A percentile compares a stretch with the other conserved stretches of the same genome.
phyloP scores from a whole-genome alignment of 2,888 invertebrate species.

The Dermolepida albohirtum region DNA sequence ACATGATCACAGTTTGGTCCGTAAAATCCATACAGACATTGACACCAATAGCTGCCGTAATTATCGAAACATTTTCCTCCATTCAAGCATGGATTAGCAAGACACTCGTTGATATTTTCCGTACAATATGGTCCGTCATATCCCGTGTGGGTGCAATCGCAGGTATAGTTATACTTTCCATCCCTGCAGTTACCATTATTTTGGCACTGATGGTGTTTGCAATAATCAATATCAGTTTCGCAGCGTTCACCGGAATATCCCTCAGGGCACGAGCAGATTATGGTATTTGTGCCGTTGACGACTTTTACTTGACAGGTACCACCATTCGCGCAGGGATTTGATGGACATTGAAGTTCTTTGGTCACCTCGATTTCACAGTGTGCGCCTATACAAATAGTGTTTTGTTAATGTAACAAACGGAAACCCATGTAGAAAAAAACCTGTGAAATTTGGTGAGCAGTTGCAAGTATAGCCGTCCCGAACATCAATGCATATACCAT shows the following conservation, averaged over 20 bases:
- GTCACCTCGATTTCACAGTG: slow-evolving; percentile 81
- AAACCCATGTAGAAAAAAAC: slow-evolving; percentile 54
- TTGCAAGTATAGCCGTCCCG: slow-evolving; percentile 77
- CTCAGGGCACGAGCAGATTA: slow-evolving; percentile 63
- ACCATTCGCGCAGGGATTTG: slow-evolving; percentile 83
- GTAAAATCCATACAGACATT: slow-evolving; percentile 82
- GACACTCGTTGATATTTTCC: slow-evolving; percentile 84
- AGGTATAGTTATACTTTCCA: slow-evolving; percentile 79
- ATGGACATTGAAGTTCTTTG: slow-evolving; percentile 77
- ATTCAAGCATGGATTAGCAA: slow-evolving; percentile 76
- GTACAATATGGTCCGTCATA: slow-evolving; percentile 82
- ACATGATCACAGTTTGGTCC: slow-evolving; percentile 83
- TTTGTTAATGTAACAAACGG: background rate
- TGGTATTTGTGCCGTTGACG: slow-evolving; percentile 58
- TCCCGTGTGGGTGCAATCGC: slow-evolving; percentile 82
- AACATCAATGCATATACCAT: slow-evolving; percentile 78
- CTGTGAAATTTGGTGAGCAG: slow-evolving; percentile 77
- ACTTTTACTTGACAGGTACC: slow-evolving; percentile 78
- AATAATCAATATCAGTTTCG: slow-evolving; percentile 83
- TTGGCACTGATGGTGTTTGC: slow-evolving; percentile 76
- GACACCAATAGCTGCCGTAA: slow-evolving; percentile 84
- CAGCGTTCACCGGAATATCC: slow-evolving; percentile 78
- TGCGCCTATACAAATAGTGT: slow-evolving; percentile 64
- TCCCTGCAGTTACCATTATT: slow-evolving; percentile 75
- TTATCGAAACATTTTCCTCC: slow-evolving; percentile 85